phyloP scores from a whole-genome alignment of 2,888 invertebrate genomes.

The Meiosimyza platycephala region DNA sequence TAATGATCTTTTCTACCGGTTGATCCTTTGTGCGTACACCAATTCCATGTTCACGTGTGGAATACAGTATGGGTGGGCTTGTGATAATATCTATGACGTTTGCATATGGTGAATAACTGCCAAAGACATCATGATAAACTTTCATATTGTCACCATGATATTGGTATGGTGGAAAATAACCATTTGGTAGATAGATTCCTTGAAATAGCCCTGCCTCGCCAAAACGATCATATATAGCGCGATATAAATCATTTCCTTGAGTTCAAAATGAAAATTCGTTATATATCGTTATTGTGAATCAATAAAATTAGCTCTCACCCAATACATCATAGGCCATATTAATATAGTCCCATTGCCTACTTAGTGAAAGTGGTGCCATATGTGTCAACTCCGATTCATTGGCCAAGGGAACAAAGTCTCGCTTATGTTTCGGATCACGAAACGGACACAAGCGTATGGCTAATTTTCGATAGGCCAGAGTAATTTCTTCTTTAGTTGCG shows the following conservation, averaged over 20 bases:
- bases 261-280: background rate
- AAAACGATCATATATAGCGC: constrained; percentile 88
- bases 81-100: constrained; percentile 78
- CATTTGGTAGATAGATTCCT: constrained; percentile 79
- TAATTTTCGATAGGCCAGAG: constrained; percentile 74
- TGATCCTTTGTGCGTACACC: constrained; percentile 75
- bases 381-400: constrained; percentile 55
- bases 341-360: constrained; percentile 66
- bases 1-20: constrained; percentile 70
- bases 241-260: constrained; percentile 65
- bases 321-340: constrained; percentile 86
- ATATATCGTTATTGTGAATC: background rate
- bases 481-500: constrained; percentile 77
- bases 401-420: constrained; percentile 69
- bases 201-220: constrained; percentile 88
- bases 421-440: constrained; percentile 65
- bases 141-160: constrained; percentile 84
- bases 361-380: constrained; percentile 52
- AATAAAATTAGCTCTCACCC: constrained; percentile 51
- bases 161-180: constrained; percentile 78
- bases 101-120: constrained; percentile 84
- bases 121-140: constrained; percentile 85
- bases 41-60: constrained; percentile 72
- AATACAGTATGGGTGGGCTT: constrained; percentile 74
- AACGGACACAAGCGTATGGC: constrained; percentile 69